A percentile compares a stretch with the other conserved stretches of the same genome.
Evolutionary conservation across 1,140 invertebrate genomes (phyloP).

Genomic region (Nautilus pompilius): DNA sequence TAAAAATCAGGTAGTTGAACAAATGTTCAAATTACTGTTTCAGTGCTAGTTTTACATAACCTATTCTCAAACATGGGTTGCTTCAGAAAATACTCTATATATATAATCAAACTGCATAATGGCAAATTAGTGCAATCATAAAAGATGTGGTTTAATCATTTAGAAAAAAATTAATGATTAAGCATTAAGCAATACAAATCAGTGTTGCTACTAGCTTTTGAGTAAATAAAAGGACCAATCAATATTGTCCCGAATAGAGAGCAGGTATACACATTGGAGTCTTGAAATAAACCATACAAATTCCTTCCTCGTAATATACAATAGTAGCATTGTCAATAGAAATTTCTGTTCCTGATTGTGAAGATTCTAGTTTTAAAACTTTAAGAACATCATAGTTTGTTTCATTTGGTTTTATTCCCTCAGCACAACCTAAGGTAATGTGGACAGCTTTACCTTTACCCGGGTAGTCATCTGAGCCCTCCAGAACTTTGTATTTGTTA

Average conservation of each 20-base stretch:
- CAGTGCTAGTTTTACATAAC: no score
- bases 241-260: background rate
- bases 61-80: no score
- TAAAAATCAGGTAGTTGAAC: no score
- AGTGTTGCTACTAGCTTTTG: no score
- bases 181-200: no score
- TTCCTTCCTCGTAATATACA: background rate
- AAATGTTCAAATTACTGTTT: no score
- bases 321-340: background rate
- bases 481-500: no score
- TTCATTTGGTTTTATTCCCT: constrained; percentile 14
- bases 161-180: no score
- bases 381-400: constrained; percentile 17
- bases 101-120: no score
- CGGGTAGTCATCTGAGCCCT: constrained; percentile 4
- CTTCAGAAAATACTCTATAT: no score
- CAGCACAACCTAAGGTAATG: constrained; percentile 26
- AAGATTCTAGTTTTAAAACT: background rate
- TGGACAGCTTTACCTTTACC: constrained; percentile 24
- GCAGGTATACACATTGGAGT: background rate
- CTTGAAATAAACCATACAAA: background rate
- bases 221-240: background rate
- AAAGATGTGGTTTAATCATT: no score
- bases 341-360: background rate
- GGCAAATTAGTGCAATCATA: no score